Evolutionary conservation across 2,888 invertebrate species (phyloP).

Genomic region (Tethea ocularis): DNA sequence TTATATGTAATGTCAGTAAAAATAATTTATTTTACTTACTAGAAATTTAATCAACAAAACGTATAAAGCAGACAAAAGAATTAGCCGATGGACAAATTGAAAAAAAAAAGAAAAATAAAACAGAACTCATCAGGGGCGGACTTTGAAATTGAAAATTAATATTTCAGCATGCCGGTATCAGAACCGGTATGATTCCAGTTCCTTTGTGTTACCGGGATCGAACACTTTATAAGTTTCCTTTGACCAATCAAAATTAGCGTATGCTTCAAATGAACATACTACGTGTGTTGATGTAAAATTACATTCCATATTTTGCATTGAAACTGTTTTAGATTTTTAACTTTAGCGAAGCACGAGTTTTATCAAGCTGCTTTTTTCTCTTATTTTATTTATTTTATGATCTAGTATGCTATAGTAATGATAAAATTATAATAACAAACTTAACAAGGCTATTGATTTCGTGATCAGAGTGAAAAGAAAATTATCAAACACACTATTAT

Average conservation of each 20-base stretch:
- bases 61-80: background rate
- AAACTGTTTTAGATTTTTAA: too few relatives aligned
- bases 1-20: too few relatives aligned
- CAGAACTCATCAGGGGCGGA: conserved; percentile 41
- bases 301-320: background rate
- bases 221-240: conserved; percentile 49
- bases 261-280: background rate
- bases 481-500: too few relatives aligned
- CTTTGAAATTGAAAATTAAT: conserved; percentile 66
- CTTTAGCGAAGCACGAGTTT: too few relatives aligned
- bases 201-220: conserved; percentile 45
- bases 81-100: conserved; percentile 12
- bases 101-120: conserved; percentile 19
- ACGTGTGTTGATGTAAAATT: background rate
- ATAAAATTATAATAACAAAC: too few relatives aligned
- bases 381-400: too few relatives aligned
- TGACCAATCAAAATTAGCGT: conserved; percentile 58
- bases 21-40: too few relatives aligned
- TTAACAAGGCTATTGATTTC: too few relatives aligned
- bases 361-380: too few relatives aligned
- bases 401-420: too few relatives aligned
- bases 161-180: conserved; percentile 48
- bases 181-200: conserved; percentile 27
- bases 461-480: too few relatives aligned
- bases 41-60: background rate